These are phyloP conservation scores for Frieseomelitta varia DNA, from an alignment of 1,140 invertebrate genomes.

Conservation along the genomic window DNA sequence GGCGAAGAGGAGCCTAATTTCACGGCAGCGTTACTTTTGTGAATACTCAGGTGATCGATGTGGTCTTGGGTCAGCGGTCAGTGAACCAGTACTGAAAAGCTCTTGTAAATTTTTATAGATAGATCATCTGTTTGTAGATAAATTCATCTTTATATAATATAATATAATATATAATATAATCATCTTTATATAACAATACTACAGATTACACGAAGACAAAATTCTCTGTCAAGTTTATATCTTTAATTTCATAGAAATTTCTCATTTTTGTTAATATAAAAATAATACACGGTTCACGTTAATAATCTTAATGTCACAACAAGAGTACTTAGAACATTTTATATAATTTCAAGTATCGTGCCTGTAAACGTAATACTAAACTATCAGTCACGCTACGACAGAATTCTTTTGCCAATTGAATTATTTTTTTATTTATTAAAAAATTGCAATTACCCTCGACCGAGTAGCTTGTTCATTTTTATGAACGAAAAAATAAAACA, in stretches of 20 bases:
- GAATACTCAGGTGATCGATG: slow-evolving; percentile 48
- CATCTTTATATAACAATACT: too few relatives aligned
- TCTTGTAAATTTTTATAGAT: not conserved
- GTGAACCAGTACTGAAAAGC: slow-evolving; percentile 27
- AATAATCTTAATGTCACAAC: too few relatives aligned
- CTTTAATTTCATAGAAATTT: not conserved
- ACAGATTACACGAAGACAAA: not conserved
- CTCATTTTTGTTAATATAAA: not conserved
- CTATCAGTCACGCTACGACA: not conserved
- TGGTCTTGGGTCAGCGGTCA: slow-evolving; percentile 40
- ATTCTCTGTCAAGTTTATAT: not conserved
- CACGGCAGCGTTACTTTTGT: slow-evolving; percentile 59
- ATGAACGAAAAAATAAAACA: not conserved
- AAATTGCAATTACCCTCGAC: not conserved
- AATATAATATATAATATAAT: too few relatives aligned
- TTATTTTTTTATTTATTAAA: not conserved
- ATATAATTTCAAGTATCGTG: too few relatives aligned
- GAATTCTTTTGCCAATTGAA: not conserved
- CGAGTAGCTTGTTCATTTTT: not conserved
- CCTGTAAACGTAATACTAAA: not conserved
- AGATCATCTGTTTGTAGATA: not conserved
- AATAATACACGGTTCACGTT: not conserved
- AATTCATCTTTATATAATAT: not conserved
- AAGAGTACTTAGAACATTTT: too few relatives aligned
- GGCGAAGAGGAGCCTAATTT: slow-evolving; percentile 53